These are phyloP conservation scores for Strigamia transsilvanica DNA, from an alignment of 2,888 invertebrate species.

Conservation along the genomic window DNA sequence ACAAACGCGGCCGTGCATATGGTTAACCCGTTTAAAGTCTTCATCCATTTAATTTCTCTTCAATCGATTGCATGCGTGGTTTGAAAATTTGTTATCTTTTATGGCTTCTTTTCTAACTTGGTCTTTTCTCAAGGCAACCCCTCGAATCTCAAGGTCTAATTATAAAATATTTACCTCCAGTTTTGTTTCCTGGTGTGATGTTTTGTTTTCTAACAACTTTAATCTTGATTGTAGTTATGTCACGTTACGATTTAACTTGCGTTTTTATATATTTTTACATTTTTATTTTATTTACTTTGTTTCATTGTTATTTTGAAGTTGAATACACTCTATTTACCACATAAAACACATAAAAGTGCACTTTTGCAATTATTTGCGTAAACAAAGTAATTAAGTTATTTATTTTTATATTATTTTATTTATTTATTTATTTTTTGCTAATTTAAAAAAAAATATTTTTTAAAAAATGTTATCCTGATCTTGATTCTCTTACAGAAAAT, in stretches of 20 bases:
- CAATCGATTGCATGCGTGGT: no score
- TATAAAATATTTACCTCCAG: not conserved
- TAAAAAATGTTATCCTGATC: not conserved
- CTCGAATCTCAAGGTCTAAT: not conserved
- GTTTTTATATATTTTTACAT: not conserved
- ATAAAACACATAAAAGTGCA: not conserved
- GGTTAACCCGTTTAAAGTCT: not conserved
- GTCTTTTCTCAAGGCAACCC: not conserved
- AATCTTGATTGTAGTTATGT: not conserved
- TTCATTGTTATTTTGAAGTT: not conserved
- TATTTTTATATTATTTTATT: not conserved
- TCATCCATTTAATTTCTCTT: not conserved
- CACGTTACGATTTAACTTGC: not conserved
- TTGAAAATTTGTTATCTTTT: not conserved
- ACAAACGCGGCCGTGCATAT: not conserved
- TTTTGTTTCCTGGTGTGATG: not conserved
- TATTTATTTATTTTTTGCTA: not conserved
- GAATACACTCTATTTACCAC: not conserved
- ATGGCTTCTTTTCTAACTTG: not conserved
- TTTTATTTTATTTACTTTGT: conserved; percentile 12
- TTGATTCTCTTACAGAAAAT: not conserved
- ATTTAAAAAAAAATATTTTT: not conserved
- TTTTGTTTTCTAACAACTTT: not conserved
- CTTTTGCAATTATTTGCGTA: not conserved
- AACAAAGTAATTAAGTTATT: not conserved